These are phyloP conservation scores for Lithodes maja DNA, from an alignment of 2,888 invertebrate genomes.

Conservation along the genomic window DNA sequence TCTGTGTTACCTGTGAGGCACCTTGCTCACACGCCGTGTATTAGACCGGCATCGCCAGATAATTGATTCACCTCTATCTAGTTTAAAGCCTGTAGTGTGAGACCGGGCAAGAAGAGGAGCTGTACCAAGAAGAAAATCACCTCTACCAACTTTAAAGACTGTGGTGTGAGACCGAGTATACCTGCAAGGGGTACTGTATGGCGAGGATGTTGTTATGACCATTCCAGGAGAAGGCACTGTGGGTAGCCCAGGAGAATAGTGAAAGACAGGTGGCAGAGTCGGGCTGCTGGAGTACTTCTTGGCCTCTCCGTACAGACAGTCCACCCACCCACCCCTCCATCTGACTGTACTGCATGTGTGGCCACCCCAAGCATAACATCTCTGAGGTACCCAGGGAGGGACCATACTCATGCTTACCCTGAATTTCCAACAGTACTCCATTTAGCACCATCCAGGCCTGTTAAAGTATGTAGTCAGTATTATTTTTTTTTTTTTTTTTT, in stretches of 20 bases:
- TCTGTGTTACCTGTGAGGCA: too few species aligned
- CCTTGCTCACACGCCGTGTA: too few species aligned
- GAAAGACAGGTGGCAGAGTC: not conserved
- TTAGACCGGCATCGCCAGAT: too few species aligned
- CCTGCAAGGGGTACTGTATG: not conserved
- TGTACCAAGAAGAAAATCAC: too few species aligned
- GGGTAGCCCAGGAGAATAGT: not conserved
- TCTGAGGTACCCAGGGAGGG: not conserved
- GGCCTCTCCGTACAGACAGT: not conserved
- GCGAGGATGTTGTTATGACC: not conserved
- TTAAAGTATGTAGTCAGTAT: too few species aligned
- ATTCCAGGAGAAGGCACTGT: not conserved
- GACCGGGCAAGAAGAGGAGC: too few species aligned
- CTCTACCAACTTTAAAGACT: too few species aligned
- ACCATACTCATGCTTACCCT: not conserved
- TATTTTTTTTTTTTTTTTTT: too few species aligned
- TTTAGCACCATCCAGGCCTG: slow-evolving; percentile 3
- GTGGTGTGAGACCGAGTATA: too few species aligned
- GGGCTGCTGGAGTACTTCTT: not conserved
- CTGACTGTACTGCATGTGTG: not conserved
- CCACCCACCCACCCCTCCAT: not conserved
- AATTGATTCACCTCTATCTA: too few species aligned
- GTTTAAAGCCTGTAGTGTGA: too few species aligned
- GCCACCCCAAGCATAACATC: not conserved
- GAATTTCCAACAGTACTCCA: not conserved